Base-by-base conservation (phyloP, 2,888 invertebrate genomes). In the Tetanocera ferruginea region DNA sequence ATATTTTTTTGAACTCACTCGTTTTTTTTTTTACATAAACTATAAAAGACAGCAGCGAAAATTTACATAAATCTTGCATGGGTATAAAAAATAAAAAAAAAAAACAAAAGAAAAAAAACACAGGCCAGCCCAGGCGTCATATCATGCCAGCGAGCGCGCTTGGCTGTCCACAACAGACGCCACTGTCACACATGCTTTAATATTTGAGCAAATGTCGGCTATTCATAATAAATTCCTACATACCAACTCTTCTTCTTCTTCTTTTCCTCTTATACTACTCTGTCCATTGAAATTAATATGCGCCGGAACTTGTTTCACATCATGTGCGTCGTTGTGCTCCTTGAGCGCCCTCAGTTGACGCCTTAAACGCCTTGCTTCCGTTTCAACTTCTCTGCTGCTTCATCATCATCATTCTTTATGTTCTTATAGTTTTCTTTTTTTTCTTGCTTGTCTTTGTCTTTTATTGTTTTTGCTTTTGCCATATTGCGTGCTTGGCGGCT, bases 261-360 rank as follows among this genome's bases (percentile, higher is more conserved):
- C 6, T n/a, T 31, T 11, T n/a, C n/a, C n/a, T n/a, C n/a, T n/a
- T n/a, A n/a, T n/a, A n/a, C n/a, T n/a, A n/a, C n/a, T 17, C 17
- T 34, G 34, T n/a, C 64, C 64, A 64, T 64, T 64, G 6, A 64
- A 64, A 64, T 31, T 34, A 28, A 64, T 14, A 34, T 31, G 64
- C n/a, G 64, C 64, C 28, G 64, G 31, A 64, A 64, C 64, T 64
- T 34, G 64, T 64, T 34, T 34, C 34, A n/a, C 64, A 64, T 55
- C 55, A 23, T 23, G 55, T 34, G 34, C 34, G 28, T n/a, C 62
- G n/a, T 28, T 1, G 64, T 64, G 64, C 25, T 31, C 34, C 34
- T 31, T 64, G 60, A 25, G 60, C 25, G 60, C 60, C 60, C 11
- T 14, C 60, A 17, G 23, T 25, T 19, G 64, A 28, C 64, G 64